Base-by-base conservation (phyloP, 2,797 vertebrate species). In the Setipinna tenuifilis region DNA sequence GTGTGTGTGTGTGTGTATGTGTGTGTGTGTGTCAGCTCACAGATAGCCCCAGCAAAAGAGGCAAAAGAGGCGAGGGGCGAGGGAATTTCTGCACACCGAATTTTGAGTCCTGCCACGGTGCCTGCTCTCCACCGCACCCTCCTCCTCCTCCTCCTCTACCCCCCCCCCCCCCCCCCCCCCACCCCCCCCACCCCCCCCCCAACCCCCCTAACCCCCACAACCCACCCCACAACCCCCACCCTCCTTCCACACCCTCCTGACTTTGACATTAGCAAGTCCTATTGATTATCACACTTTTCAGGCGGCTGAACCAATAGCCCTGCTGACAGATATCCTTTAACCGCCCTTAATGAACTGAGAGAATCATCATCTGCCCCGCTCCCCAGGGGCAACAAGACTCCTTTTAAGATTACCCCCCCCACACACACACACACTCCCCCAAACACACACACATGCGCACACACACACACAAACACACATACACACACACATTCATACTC, bases 211-310 rank as follows among this genome's bases (percentile, higher is more conserved):
- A 4, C 54, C 57, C 46, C 10, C 83, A 50, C 81, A 59, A 58
- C 6, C 54, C 12, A 31, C 19, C 59, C 17, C 19, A 61, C 35
- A 41, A 7, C n/a, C 54, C 0, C 81, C 41, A 23, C 82, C 62
- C 59, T 85, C 83, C 59, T 86, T 54, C 57, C 83, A 59, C 21
- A n/a, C 58, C 17, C 35, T 48, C 21, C 54, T 62, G 35, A 78
- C 86, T 84, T 85, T 88, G 85, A 90, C 86, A 87, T 88, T 86
- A 85, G 78, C 57, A 59, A 65, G 83, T 81, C 85, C 62, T 83
- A 90, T 88, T 82, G 89, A 90, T 90, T 88, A 88, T 87, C 86
- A 86, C 87, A 84, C 88, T 86, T 83, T 88, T 87, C 89, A 83
- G 68, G 83, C 84, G 84, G 86, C 88, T 88, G 84, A 87, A 87